Evolutionary conservation across 92 coral and sea anemone species (phyloP).

Genomic region (Paragorgia papillata): DNA sequence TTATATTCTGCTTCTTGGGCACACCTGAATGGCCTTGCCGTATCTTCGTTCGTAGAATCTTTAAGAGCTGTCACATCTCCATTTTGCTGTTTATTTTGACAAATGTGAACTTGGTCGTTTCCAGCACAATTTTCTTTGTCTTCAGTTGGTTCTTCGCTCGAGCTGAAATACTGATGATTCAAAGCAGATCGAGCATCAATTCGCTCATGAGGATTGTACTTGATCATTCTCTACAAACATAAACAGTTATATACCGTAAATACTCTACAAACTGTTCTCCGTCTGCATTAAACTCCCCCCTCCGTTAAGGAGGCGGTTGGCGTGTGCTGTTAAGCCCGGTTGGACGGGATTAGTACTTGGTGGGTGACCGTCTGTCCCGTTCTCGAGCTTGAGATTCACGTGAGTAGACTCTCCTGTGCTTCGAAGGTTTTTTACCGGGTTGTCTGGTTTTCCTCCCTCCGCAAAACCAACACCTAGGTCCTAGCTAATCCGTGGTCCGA

Average conservation of each 20-base stretch:
- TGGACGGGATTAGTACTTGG: no score
- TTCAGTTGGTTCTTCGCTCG: slow-evolving; percentile 70
- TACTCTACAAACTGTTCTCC: no score
- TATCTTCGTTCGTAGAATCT: slow-evolving; percentile 40
- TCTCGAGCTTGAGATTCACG: no score
- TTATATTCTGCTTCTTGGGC: slow-evolving; percentile 17
- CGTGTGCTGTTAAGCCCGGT: no score
- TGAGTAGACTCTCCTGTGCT: no score
- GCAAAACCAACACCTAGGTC: no score
- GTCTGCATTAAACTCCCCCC: no score
- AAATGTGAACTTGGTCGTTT: background rate
- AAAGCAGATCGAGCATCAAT: slow-evolving; percentile 74
- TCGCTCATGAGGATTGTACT: slow-evolving; percentile 71
- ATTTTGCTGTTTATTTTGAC: background rate
- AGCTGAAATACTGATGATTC: slow-evolving; percentile 72
- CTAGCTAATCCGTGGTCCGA: no score
- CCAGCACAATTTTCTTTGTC: slow-evolving; percentile 30
- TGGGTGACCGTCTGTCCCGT: no score
- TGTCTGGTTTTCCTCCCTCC: no score
- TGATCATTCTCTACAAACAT: slow-evolving; percentile 70
- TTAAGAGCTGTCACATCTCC: slow-evolving; percentile 27
- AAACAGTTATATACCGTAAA: background rate
- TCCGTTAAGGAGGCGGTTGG: no score
- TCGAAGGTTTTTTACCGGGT: no score
- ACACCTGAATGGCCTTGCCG: slow-evolving; percentile 19